Evolutionary conservation across 2,888 invertebrate species (phyloP).

Genomic region (Eupithecia subumbrata): DNA sequence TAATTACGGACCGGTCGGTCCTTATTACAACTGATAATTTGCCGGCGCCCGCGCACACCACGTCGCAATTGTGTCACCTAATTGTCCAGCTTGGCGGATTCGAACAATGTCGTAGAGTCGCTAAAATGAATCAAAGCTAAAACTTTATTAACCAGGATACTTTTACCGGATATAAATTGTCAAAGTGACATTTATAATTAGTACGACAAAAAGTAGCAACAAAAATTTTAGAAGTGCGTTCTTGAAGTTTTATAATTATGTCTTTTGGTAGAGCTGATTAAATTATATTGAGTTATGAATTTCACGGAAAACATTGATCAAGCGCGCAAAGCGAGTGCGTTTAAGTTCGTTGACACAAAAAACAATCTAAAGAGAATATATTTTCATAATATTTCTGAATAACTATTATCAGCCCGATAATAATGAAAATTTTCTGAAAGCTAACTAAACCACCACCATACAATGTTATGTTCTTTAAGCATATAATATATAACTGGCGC

Average conservation of each 20-base stretch:
- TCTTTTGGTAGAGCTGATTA: too few species aligned
- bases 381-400: too few species aligned
- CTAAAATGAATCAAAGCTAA: not conserved
- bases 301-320: too few species aligned
- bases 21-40: conserved; percentile 51
- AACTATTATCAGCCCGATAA: not conserved
- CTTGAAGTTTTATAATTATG: not conserved
- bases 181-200: not conserved
- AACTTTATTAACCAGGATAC: not conserved
- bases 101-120: conserved; percentile 46
- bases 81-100: conserved; percentile 58
- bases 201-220: too few species aligned
- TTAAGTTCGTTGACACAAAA: not conserved
- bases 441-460: not conserved
- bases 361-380: too few species aligned
- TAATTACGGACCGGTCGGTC: conserved; percentile 34
- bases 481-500: too few species aligned
- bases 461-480: too few species aligned
- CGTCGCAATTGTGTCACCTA: conserved; percentile 68
- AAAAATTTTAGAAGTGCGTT: not conserved
- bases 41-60: conserved; percentile 55
- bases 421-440: not conserved
- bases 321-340: not conserved
- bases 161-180: not conserved
- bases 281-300: not conserved